Base-by-base conservation (phyloP, 2,888 invertebrate species). In the Phragmatobia fuliginosa region DNA sequence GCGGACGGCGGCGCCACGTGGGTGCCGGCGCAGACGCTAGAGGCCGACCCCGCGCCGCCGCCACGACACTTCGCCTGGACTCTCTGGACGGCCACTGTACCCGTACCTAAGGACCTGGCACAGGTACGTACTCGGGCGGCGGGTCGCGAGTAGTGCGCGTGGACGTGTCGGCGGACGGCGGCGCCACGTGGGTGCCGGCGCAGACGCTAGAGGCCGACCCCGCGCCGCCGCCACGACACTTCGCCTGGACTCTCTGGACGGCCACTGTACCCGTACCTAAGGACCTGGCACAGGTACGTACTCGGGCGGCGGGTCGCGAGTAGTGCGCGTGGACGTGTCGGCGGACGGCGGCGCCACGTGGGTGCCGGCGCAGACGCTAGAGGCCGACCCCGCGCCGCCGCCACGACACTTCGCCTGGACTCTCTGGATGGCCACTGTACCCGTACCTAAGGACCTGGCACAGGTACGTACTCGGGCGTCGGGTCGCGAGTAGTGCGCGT, bases 161-260 rank as follows among this genome's bases (percentile, higher is more conserved):
- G 25, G 99, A 99, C 91, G 93, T 99, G 1, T 98, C 98, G 1
- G 89, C 94, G 0, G 99, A 99, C 92, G 94, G 96, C 65, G 99
- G 99, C 0, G 94, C 96, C 78, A 97, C 96, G 14, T 99, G 99
- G 99, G 97, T 97, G 1, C 94, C 96, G 71, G 94, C 97, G 1
- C 95, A 96, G 70, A 90, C 92, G 62, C 91, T 96, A 74, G 94
- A 94, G 33, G 78, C 91, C 1, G 95, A 96, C 77, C 88, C 89
- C 62, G 96, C 96, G 59, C 96, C 10, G 87, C 90, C 2, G 93
- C 94, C 3, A 7, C 93, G 95, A 25, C 97, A 98, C 91, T 99
- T 98, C 97, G 97, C 97, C 1, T 99, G 99, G 99, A 97, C 98
- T 6, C 91, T 99, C 65, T 99, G 99, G 98, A 95, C 95, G 0